Evolutionary conservation across 2,797 vertebrate genomes (phyloP), one percentile per base, ranked within the genome.

Genomic region (Gymnoscopelus braueri): DNA sequence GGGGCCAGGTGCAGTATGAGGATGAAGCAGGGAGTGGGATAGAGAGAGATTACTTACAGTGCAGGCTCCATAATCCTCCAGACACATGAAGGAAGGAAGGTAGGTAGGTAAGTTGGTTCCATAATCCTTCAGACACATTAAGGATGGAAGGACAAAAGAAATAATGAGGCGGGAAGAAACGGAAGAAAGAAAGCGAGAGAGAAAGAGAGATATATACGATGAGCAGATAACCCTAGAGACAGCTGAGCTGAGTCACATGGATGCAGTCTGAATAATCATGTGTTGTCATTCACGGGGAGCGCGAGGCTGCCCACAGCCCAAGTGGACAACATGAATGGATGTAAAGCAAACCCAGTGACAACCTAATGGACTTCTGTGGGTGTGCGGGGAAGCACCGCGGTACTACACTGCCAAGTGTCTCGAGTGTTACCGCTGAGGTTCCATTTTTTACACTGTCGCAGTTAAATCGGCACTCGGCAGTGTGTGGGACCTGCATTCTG

Each of bases 201-300:
- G 71, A 57, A 70, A 54, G 55, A 51, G 69, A 69, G 26, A 54
- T 62, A 76, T 48, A 14, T 51, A 51, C 12, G 32, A 13, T 32
- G 15, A 60, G 61, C 70, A 60, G 54, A 67, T 65, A 19, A 84
- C 78, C 39, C 39, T 72, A 81, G 78, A 77, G 77, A 90, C 87
- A 88, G 88, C 84, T 83, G 79, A 92, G 87, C 88, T 92, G 89
- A 92, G 89, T 91, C 90, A 91, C 86, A 84, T 72, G 77, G 85
- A 85, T 87, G 76, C 77, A 72, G 76, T 84, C 81, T 88, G 84
- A 88, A 89, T 90, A 90, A 89, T 90, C 87, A 83, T 85, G 88
- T 87, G 84, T 89, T 91, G 89, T 90, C 90, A 86, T 90, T 89
- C 86, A 88, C 89, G 85, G 81, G 81, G 63, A 82, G 87, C 85